phyloP scores from a whole-genome alignment of 1,140 invertebrate genomes.

The Dendroctonus ponderosae region DNA sequence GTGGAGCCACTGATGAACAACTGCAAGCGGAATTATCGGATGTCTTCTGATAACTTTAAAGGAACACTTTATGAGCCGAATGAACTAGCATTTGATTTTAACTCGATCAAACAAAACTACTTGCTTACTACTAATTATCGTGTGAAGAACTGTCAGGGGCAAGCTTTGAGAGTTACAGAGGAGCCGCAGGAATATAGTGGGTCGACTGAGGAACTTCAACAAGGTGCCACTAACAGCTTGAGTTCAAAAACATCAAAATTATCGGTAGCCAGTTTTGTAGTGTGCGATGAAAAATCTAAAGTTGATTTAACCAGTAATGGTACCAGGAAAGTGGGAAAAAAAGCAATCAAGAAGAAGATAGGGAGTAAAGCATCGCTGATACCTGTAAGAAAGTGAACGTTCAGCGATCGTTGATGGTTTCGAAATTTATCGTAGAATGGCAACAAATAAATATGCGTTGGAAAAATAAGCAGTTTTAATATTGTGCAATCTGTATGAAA shows the following conservation, averaged over 20 bases:
- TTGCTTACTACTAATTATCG: too few relatives aligned
- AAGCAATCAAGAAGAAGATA: too few relatives aligned
- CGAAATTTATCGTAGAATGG: too few relatives aligned
- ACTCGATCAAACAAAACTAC: neutral
- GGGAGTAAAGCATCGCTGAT: too few relatives aligned
- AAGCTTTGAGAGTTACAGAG: slow-evolving; percentile 4
- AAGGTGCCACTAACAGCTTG: neutral
- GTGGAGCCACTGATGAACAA: neutral
- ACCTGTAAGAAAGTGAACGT: too few relatives aligned
- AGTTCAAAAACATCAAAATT: slow-evolving; percentile 5
- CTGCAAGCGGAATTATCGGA: slow-evolving; percentile 8
- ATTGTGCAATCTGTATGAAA: too few relatives aligned
- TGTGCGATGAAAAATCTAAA: slow-evolving; percentile 17
- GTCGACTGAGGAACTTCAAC: neutral
- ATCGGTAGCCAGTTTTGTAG: slow-evolving; percentile 18
- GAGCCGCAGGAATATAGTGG: neutral
- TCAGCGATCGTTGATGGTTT: too few relatives aligned
- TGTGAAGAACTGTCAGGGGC: too few relatives aligned
- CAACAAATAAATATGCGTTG: too few relatives aligned
- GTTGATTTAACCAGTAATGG: neutral
- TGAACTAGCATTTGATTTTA: neutral
- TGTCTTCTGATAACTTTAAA: slow-evolving; percentile 18
- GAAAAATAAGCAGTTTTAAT: too few relatives aligned
- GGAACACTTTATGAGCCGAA: neutral
- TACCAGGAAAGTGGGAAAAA: too few relatives aligned